A percentile compares a stretch with the other conserved stretches of the same genome.
phyloP scores from a whole-genome alignment of 2,888 invertebrate genomes.

The Drosophila mayaguana region DNA sequence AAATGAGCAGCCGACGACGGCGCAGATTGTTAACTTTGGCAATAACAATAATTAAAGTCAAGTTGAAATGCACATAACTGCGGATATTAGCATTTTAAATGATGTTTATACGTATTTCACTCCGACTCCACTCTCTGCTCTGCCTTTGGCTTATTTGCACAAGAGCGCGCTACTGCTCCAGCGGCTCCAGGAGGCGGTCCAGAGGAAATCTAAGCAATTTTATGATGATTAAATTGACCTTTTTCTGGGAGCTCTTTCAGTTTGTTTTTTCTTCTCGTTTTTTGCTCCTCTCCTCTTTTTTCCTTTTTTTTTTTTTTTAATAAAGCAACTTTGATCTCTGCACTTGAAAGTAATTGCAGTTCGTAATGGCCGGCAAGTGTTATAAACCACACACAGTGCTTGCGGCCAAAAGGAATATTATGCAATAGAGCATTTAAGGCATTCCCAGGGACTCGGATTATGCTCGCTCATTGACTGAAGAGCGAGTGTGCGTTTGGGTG shows the following conservation, averaged over 20 bases:
- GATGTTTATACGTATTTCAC: conserved; percentile 71
- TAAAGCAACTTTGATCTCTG: conserved; percentile 64
- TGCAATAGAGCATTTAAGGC: not conserved
- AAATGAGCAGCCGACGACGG: conserved; percentile 63
- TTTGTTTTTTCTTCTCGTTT: not conserved
- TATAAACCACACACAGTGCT: conserved; percentile 39
- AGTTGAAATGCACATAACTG: conserved; percentile 83
- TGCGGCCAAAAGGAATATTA: conserved; percentile 16
- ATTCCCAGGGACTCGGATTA: too few relatives aligned
- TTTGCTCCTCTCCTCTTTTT: not conserved
- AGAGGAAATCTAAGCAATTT: conserved; percentile 63
- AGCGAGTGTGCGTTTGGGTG: too few relatives aligned
- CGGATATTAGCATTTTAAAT: conserved; percentile 83
- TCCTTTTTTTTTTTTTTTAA: conserved; percentile 36
- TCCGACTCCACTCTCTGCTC: conserved; percentile 24
- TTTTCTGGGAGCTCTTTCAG: conserved; percentile 41
- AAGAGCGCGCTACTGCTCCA: conserved; percentile 38
- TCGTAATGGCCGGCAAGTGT: conserved; percentile 45
- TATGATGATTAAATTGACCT: conserved; percentile 82
- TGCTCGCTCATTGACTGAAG: too few relatives aligned
- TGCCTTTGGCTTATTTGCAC: conserved; percentile 58
- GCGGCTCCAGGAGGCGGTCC: not conserved
- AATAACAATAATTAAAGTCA: conserved; percentile 84
- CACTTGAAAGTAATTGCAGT: conserved; percentile 66
- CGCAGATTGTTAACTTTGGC: conserved; percentile 83